Evolutionary conservation across 2,888 invertebrate species (phyloP).

Genomic region (Drosophila lutescens): DNA sequence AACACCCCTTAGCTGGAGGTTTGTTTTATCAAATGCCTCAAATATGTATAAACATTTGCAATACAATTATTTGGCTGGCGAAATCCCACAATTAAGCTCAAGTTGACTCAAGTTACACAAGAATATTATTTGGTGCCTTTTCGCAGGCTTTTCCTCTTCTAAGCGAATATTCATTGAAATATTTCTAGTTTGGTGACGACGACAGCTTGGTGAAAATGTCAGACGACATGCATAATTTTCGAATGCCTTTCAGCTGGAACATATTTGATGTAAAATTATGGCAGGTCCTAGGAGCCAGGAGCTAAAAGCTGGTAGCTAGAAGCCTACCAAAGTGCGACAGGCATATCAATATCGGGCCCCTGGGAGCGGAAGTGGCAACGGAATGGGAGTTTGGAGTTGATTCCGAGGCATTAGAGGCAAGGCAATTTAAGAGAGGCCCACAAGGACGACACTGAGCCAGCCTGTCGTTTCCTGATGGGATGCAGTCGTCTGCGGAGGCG

Average conservation of each 20-base stretch:
- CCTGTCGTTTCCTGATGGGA: not conserved
- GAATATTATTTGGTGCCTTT: not conserved
- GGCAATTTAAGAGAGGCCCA: slow-evolving; percentile 43
- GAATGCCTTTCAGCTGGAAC: not conserved
- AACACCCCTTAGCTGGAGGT: not conserved
- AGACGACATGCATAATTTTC: slow-evolving; percentile 24
- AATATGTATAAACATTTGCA: not conserved
- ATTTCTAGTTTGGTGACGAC: too few species aligned
- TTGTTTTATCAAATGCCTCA: too few species aligned
- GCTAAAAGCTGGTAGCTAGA: too few species aligned
- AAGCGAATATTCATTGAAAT: not conserved
- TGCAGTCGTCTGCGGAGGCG: not conserved
- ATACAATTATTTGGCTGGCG: not conserved
- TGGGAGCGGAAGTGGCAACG: slow-evolving; percentile 16
- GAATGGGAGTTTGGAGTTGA: slow-evolving; percentile 1
- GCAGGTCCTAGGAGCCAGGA: not conserved
- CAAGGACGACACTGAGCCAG: not conserved
- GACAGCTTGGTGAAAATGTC: not conserved
- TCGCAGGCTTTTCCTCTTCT: not conserved
- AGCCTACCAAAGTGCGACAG: slow-evolving; percentile 3
- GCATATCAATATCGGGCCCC: slow-evolving; percentile 4
- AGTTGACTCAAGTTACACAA: not conserved
- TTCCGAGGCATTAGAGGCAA: slow-evolving; percentile 21
- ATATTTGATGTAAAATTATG: slow-evolving; percentile 4
- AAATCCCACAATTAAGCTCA: not conserved